These are phyloP conservation scores for Sebastes itinus DNA, from an alignment of 2,797 vertebrate genomes.

Conservation along the genomic window DNA sequence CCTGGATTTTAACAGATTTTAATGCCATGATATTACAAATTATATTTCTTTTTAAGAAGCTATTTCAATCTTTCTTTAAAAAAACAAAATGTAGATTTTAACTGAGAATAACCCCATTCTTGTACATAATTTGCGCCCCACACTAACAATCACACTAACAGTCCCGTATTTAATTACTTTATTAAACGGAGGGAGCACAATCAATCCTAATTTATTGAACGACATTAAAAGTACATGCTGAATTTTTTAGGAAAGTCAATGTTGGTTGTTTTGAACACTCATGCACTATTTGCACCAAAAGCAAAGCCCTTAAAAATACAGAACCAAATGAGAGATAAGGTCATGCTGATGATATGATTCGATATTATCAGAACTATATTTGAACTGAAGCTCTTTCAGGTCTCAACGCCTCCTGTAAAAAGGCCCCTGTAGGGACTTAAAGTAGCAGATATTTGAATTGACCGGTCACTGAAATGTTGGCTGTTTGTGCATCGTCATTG, in stretches of 20 bases:
- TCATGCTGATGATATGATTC: conserved; percentile 9
- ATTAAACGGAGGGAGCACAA: conserved; percentile 55
- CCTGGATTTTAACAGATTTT: conserved; percentile 20
- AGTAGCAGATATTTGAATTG: conserved; percentile 47
- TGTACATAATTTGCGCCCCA: conserved; percentile 17
- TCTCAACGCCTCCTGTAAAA: conserved; percentile 9
- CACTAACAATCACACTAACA: conserved; percentile 4
- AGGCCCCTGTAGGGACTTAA: conserved; percentile 8
- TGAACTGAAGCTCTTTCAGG: conserved; percentile 32
- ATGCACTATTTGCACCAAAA: conserved; percentile 74
- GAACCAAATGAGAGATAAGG: conserved; percentile 51
- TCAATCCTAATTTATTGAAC: conserved; percentile 47
- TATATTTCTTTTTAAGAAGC: background rate
- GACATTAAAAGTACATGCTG: conserved; percentile 18
- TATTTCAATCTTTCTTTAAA: background rate
- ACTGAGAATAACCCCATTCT: background rate
- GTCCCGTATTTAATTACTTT: conserved; percentile 16
- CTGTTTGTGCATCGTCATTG: conserved; percentile 13
- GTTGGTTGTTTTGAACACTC: conserved; percentile 47
- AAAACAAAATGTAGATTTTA: conserved; percentile 6
- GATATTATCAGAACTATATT: conserved; percentile 7
- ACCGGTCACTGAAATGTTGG: conserved; percentile 51
- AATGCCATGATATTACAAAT: background rate
- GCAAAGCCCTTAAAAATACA: conserved; percentile 56
- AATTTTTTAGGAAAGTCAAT: conserved; percentile 26